Evolutionary conservation across 2,888 invertebrate species (phyloP).

Genomic region (Drosophila gaucha): DNA sequence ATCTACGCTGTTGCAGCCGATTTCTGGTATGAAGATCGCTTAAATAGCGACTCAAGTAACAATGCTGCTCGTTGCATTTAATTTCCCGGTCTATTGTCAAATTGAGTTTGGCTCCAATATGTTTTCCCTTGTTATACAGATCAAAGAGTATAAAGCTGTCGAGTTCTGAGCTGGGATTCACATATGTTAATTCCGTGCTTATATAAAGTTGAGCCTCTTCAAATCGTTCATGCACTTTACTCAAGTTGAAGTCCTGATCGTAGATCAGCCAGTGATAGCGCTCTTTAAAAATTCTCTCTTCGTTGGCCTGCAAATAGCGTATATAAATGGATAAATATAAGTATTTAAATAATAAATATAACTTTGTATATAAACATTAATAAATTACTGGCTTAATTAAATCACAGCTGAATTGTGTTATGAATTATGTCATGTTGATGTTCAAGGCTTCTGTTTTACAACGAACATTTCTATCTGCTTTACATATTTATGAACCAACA

Average conservation of each 20-base stretch:
- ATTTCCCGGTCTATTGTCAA: slow-evolving; percentile 75
- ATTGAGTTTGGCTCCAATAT: slow-evolving; percentile 80
- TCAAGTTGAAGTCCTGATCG: slow-evolving; percentile 43
- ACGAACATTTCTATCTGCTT: too few species aligned
- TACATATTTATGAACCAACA: not conserved
- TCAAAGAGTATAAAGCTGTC: slow-evolving; percentile 71
- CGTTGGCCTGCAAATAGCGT: not conserved
- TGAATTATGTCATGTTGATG: too few species aligned
- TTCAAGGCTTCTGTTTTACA: too few species aligned
- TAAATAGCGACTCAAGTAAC: slow-evolving; percentile 56
- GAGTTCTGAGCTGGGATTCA: not conserved
- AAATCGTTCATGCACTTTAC: slow-evolving; percentile 55
- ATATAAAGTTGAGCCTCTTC: slow-evolving; percentile 66
- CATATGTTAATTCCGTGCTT: slow-evolving; percentile 79
- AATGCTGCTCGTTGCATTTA: slow-evolving; percentile 51
- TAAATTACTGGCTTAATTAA: too few species aligned
- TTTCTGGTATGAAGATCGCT: slow-evolving; percentile 64
- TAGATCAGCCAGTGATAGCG: slow-evolving; percentile 80
- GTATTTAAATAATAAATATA: not conserved
- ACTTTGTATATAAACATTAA: too few species aligned
- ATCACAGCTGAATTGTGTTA: too few species aligned
- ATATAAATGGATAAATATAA: not conserved
- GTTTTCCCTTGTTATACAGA: slow-evolving; percentile 82
- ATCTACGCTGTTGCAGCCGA: slow-evolving; percentile 72
- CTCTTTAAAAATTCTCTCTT: slow-evolving; percentile 39